Conservation (phyloP, 2,113 vertebrate species). For the Regulus satrapa region DNA sequence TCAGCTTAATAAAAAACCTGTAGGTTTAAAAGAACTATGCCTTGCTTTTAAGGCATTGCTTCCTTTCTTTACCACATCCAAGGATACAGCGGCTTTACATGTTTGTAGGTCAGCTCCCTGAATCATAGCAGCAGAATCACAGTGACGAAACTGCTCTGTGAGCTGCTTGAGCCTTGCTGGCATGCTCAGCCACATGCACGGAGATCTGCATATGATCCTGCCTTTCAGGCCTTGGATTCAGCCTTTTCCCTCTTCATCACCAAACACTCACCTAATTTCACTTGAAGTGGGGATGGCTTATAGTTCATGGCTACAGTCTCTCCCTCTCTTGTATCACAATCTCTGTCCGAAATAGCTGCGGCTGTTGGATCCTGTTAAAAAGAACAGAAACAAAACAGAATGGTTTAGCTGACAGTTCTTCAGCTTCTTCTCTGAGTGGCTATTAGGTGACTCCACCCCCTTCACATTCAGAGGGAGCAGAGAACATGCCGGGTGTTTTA, state of each 20-base stretch:
- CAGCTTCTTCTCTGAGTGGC: background rate
- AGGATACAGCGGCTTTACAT: background rate
- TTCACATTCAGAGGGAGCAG: background rate
- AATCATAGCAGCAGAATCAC: background rate
- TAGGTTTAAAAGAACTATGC: background rate
- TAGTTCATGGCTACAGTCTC: conserved; percentile 95
- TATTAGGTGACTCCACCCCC: background rate
- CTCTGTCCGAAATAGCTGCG: conserved; percentile 83
- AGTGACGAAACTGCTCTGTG: background rate
- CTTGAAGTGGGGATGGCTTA: conserved; percentile 93
- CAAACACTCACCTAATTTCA: conserved; percentile 89
- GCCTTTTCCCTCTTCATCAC: background rate
- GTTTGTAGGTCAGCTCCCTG: background rate
- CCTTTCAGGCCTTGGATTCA: background rate
- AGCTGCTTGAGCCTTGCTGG: background rate
- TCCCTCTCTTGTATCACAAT: conserved; percentile 84
- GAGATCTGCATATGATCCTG: background rate
- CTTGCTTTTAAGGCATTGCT: background rate
- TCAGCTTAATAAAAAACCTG: background rate
- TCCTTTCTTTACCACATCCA: background rate
- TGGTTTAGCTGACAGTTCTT: background rate
- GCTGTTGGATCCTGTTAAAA: conserved; percentile 85
- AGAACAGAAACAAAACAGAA: conserved; percentile 28
- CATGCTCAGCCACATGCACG: accelerated
- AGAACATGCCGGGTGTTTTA: background rate